Evolutionary conservation across 2,113 vertebrate species (phyloP).

Genomic region (Marmota monax): DNA sequence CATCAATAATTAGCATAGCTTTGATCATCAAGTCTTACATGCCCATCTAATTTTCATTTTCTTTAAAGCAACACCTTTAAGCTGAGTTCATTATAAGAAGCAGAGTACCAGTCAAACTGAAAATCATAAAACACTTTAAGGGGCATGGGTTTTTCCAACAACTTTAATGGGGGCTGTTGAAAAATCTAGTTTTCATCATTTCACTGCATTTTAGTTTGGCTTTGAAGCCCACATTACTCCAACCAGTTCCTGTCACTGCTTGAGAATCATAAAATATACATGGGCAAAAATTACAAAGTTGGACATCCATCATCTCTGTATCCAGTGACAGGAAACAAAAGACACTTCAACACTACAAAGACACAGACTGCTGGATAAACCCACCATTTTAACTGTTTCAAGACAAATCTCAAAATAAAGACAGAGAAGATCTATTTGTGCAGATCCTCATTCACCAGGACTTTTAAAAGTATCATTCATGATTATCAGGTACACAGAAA

Average conservation of each 20-base stretch:
- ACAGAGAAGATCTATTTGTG: neutral
- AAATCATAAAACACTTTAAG: conserved; percentile 68
- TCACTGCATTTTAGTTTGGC: conserved; percentile 60
- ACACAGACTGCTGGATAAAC: neutral
- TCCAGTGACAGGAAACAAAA: conserved; percentile 39
- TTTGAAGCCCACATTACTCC: conserved; percentile 81
- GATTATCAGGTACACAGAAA: neutral
- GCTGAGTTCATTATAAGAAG: conserved; percentile 52
- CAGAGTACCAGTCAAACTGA: conserved; percentile 81
- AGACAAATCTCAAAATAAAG: conserved; percentile 11
- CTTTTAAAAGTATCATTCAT: neutral
- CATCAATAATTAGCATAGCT: conserved; percentile 12
- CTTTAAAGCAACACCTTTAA: conserved; percentile 67
- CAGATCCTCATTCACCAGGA: neutral
- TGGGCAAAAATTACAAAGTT: conserved; percentile 42
- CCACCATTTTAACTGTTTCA: neutral
- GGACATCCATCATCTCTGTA: neutral
- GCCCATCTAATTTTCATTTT: conserved; percentile 43
- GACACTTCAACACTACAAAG: neutral
- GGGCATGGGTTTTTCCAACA: conserved; percentile 78
- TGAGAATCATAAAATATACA: conserved; percentile 32
- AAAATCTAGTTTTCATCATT: conserved; percentile 73
- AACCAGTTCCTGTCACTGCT: conserved; percentile 68
- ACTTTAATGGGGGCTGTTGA: conserved; percentile 74
- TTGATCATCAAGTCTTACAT: conserved; percentile 9